phyloP scores from a whole-genome alignment of 2,113 vertebrate species.

The Sturnira hondurensis region DNA sequence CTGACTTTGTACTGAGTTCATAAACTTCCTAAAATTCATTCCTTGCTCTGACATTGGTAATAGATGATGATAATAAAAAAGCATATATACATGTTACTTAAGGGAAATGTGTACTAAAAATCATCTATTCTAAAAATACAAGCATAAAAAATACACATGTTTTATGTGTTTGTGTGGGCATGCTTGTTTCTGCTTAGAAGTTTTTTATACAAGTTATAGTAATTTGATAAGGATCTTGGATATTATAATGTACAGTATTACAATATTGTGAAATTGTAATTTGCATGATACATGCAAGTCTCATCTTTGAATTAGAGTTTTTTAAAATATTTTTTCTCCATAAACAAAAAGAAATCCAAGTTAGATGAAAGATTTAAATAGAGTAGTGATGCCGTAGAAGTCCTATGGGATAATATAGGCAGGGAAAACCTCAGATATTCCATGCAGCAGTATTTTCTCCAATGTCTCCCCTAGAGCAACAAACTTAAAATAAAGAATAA shows the following conservation, averaged over 20 bases:
- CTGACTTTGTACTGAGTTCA: not conserved
- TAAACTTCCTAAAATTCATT: not conserved
- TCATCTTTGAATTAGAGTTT: not conserved
- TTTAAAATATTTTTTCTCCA: not conserved
- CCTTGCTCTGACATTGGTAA: not conserved
- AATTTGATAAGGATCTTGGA: not conserved
- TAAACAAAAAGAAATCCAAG: too few relatives aligned
- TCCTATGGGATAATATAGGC: too few relatives aligned
- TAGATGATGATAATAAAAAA: not conserved
- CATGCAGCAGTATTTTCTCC: too few relatives aligned
- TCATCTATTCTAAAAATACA: not conserved
- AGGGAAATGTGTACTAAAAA: not conserved
- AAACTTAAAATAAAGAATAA: too few relatives aligned
- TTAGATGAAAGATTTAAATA: too few relatives aligned
- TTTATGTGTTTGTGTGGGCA: not conserved
- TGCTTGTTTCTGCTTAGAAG: not conserved
- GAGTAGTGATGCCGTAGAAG: too few relatives aligned
- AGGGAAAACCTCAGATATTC: too few relatives aligned
- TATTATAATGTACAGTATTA: not conserved
- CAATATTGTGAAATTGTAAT: not conserved
- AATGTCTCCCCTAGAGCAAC: too few relatives aligned
- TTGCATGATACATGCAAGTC: rapidly evolving
- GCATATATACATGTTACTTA: not conserved
- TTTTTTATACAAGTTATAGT: not conserved
- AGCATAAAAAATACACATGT: not conserved